Evolutionary conservation across 2,113 vertebrate species (phyloP), one percentile per base, ranked within the genome.

Genomic region (Corythornis vintsioides): DNA sequence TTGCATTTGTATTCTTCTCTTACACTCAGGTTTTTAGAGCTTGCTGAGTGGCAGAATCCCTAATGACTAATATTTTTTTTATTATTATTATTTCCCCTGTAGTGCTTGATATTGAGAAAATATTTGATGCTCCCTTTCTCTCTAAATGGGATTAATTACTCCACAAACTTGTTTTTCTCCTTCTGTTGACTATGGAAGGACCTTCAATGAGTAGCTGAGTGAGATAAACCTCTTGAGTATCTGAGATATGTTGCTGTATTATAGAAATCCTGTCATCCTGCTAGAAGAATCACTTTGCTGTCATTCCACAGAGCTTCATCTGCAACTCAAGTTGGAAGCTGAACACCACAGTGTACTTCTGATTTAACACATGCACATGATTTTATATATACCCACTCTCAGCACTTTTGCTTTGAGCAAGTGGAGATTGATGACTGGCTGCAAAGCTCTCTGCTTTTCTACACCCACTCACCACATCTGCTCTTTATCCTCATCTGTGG

Each of bases 1-100:
- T 59, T 95, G 66, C 80, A 87, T 91, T 92, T 87, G 21, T 59
- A 73, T 94, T 86, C 81, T 90, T 88, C 71, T 47, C n/a, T 73
- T 92, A 57, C 86, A 79, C 72, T 90, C 60, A 94, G 60, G 64
- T 86, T 93, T 91, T 89, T 93, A 89, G 33, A 95, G 83, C 63
- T 72, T 78, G 66, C 60, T 88, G 52, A 85, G 53, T 88, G 57
- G 53, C 74, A 87, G 40, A 29, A 75, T 91, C 63, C 73, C 61
- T 80, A 45, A 84, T 59, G 69, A 73, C n/a, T 83, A 74, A 83
- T 73, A 33, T 74, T 48, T 86, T 50, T 70, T 70, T 50, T 10
- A 38, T 38, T 38, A 38, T 38, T 38, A 38, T 50, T 43, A 50
- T 85, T 92, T 88, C 56, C 64, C 22, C 50, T 35, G 60, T 29